Conservation (phyloP, 2,797 vertebrate genomes). For the Yasuhikotakia modesta region DNA sequence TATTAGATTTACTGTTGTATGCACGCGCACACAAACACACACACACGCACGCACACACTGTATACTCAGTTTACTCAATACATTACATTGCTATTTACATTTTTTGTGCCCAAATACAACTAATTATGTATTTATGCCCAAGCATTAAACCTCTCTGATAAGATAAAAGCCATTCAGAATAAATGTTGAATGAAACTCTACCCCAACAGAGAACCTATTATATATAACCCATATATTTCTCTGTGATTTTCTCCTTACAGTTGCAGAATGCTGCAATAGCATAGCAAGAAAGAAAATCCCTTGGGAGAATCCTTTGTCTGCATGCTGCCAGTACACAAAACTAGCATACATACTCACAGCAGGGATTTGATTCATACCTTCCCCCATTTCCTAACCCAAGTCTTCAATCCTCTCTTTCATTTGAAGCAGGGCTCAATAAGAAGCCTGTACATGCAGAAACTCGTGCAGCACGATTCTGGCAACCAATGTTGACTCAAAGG, state of each 20-base stretch:
- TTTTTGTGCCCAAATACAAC: no score
- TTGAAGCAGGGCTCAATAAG: slow-evolving; percentile 37
- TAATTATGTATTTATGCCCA: not conserved
- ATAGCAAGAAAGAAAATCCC: slow-evolving; percentile 58
- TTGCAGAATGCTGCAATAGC: slow-evolving; percentile 50
- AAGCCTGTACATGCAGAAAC: no score
- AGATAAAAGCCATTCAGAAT: slow-evolving; percentile 35
- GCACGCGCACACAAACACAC: slow-evolving; percentile 9
- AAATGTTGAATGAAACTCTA: slow-evolving; percentile 33
- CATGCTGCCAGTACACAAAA: slow-evolving; percentile 57
- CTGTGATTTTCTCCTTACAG: slow-evolving; percentile 28
- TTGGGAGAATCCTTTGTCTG: slow-evolving; percentile 63
- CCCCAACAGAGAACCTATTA: no score
- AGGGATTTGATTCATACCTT: slow-evolving; percentile 44
- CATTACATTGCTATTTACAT: no score
- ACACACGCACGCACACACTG: slow-evolving; percentile 5
- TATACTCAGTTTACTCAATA: no score
- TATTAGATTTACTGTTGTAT: slow-evolving; percentile 38
- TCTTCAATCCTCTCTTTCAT: slow-evolving; percentile 38
- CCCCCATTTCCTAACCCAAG: slow-evolving; percentile 55
- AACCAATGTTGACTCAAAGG: not conserved
- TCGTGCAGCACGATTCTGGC: slow-evolving; percentile 2
- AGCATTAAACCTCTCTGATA: not conserved
- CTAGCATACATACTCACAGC: slow-evolving; percentile 35
- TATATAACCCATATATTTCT: slow-evolving; percentile 32